These are phyloP conservation scores for Neostethus bicornis DNA, from an alignment of 2,797 vertebrate species.

Conservation along the genomic window DNA sequence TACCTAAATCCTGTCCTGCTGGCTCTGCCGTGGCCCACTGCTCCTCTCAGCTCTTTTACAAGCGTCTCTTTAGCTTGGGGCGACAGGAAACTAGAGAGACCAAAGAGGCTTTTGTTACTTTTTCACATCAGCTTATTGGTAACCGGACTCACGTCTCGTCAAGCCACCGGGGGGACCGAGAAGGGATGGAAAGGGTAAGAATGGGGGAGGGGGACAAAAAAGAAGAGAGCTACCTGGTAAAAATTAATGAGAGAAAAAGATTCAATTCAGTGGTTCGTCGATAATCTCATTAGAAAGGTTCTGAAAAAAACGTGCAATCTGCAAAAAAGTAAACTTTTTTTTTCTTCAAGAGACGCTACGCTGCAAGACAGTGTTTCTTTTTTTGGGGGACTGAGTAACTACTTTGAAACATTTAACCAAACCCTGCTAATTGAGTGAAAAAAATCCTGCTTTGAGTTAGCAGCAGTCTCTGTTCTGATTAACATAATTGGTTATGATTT, in stretches of 20 bases:
- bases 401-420: no score
- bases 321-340: no score
- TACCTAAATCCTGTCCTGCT: conserved; percentile 57
- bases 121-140: conserved; percentile 76
- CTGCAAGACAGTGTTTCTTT: no score
- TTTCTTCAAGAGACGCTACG: no score
- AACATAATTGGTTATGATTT: no score
- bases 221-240: conserved; percentile 16
- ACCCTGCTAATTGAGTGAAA: no score
- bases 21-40: conserved; percentile 43
- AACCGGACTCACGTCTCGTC: conserved; percentile 76
- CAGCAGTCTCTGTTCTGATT: no score
- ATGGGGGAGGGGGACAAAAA: neutral
- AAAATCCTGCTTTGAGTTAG: no score
- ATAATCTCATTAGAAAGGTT: no score
- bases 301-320: no score
- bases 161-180: conserved; percentile 56
- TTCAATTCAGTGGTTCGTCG: neutral
- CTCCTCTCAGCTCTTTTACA: conserved; percentile 63
- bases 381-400: no score
- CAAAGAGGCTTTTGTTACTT: conserved; percentile 74
- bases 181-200: conserved; percentile 35
- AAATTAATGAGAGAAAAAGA: conserved; percentile 1
- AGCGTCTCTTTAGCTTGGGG: conserved; percentile 63
- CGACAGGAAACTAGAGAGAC: conserved; percentile 75